Conservation (phyloP, 1,140 invertebrate genomes). For the Octopus bimaculoides region DNA sequence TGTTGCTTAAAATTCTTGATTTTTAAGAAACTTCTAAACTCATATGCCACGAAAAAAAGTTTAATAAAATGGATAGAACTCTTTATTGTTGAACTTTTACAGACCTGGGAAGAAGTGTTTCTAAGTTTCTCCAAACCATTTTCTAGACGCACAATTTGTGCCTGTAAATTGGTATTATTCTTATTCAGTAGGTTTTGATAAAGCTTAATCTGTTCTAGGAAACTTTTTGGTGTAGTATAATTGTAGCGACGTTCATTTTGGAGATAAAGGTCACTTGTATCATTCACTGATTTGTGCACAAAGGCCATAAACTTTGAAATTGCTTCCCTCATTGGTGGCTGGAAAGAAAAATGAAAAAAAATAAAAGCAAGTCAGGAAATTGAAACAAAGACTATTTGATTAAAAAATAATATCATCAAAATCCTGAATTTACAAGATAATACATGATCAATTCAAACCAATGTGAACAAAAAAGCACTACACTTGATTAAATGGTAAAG, state of each 20-base stretch:
- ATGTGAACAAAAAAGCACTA: too few relatives aligned
- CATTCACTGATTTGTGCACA: constrained; percentile 89
- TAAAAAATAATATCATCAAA: too few relatives aligned
- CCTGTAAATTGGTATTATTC: constrained; percentile 78
- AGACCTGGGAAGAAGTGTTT: constrained; percentile 73
- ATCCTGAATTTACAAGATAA: too few relatives aligned
- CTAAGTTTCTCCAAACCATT: constrained; percentile 90
- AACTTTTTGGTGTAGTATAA: constrained; percentile 96
- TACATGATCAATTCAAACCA: too few relatives aligned
- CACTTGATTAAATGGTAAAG: too few relatives aligned
- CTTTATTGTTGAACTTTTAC: constrained; percentile 20
- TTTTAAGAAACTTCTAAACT: too few relatives aligned
- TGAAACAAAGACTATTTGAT: not conserved
- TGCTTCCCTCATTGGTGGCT: constrained; percentile 47
- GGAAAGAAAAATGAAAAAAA: constrained; percentile 18
- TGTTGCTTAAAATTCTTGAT: too few relatives aligned
- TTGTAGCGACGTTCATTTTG: constrained; percentile 89
- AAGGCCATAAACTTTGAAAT: constrained; percentile 91
- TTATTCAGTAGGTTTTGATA: constrained; percentile 82
- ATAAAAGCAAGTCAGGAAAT: not conserved
- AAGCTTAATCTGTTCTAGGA: constrained; percentile 90
- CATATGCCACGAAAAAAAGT: too few relatives aligned
- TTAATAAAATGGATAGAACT: too few relatives aligned
- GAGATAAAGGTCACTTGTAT: constrained; percentile 81
- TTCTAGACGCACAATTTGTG: constrained; percentile 82